Evolutionary conservation across 2,113 vertebrate genomes (phyloP).

Genomic region (human): DNA sequence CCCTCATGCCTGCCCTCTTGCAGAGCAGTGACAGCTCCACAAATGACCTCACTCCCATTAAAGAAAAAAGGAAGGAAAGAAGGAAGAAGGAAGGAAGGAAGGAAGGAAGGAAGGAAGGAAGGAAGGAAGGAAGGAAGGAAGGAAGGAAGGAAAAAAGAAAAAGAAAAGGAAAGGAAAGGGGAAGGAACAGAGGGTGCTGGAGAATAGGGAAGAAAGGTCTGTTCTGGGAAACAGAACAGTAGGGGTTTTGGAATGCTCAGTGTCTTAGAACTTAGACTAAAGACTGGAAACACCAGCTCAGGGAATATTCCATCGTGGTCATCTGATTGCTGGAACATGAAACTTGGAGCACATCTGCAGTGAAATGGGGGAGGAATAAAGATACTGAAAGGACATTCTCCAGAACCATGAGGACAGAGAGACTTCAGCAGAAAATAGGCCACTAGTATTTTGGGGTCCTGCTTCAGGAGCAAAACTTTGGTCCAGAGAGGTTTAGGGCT

Average conservation of each 20-base stretch:
- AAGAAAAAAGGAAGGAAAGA: accelerated
- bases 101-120: accelerated
- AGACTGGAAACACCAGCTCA: constrained; percentile 44
- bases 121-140: not conserved
- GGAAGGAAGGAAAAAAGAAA: no score
- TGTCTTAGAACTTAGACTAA: constrained; percentile 33
- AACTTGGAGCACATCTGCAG: not conserved
- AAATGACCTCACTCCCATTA: not conserved
- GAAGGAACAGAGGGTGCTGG: not conserved
- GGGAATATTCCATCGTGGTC: not conserved
- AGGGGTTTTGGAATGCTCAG: not conserved
- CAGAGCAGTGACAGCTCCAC: not conserved
- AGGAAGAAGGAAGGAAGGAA: not conserved
- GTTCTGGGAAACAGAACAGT: not conserved
- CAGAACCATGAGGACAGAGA: not conserved
- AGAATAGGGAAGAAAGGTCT: not conserved
- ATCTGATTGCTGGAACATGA: not conserved
- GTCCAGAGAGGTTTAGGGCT: not conserved
- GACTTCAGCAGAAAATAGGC: not conserved
- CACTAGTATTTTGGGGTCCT: not conserved
- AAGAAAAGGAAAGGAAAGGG: no score
- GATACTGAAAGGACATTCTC: not conserved
- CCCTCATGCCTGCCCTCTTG: not conserved
- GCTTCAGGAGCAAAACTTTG: not conserved
- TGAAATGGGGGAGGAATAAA: not conserved